These are phyloP conservation scores for Nycticebus coucang DNA, from an alignment of 2,113 vertebrate species.

Conservation along the genomic window DNA sequence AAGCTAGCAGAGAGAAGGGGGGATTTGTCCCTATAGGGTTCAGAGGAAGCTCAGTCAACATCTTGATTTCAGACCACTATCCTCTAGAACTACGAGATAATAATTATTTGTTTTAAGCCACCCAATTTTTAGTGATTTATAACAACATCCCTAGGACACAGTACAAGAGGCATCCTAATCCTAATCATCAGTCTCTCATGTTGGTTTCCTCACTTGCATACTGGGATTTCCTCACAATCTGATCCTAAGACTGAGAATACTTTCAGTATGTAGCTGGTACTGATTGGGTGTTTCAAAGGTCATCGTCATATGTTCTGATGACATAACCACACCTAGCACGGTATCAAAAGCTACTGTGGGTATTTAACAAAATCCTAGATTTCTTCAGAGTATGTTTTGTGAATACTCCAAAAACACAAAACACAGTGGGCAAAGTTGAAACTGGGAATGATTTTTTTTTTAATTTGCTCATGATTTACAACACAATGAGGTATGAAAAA, in stretches of 20 bases:
- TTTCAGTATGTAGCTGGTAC: neutral
- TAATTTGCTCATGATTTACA: neutral
- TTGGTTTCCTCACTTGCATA: neutral
- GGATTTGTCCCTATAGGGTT: neutral
- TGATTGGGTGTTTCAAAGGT: neutral
- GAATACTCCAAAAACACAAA: neutral
- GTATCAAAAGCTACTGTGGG: neutral
- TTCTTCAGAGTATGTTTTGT: neutral
- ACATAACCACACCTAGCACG: neutral
- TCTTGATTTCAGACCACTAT: neutral
- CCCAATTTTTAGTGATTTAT: neutral
- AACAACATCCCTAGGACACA: neutral
- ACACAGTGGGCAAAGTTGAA: neutral
- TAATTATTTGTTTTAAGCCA: neutral
- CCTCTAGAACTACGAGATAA: neutral
- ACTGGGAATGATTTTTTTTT: neutral
- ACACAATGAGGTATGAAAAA: neutral
- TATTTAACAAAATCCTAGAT: neutral
- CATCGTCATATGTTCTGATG: neutral
- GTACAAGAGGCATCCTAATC: neutral
- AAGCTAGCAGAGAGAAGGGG: neutral
- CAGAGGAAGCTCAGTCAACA: neutral
- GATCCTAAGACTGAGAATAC: neutral
- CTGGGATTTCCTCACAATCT: neutral
- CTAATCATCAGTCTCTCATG: neutral